A percentile compares a stretch with the other conserved stretches of the same genome.
These are phyloP conservation scores for Dendroctonus ponderosae DNA, from an alignment of 1,140 invertebrate genomes.

Conservation along the genomic window DNA sequence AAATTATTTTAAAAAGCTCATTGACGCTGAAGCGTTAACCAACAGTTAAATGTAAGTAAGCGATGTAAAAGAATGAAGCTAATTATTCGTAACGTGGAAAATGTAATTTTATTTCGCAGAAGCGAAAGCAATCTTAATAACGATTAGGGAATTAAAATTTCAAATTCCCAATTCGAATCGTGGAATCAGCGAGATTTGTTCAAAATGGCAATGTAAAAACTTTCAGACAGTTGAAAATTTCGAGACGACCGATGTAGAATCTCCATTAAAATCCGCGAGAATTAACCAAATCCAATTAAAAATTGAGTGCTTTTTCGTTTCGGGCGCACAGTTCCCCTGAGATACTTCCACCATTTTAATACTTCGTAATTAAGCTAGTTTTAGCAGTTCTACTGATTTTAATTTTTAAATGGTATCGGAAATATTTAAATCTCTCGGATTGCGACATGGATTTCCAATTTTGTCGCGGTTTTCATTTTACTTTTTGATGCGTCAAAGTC, in stretches of 20 bases:
- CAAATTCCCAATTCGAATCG: conserved; percentile 22
- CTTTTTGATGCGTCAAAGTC: no score
- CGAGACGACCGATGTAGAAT: conserved; percentile 49
- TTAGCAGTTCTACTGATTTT: conserved; percentile 11
- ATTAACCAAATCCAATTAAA: conserved; percentile 54
- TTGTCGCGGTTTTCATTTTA: no score
- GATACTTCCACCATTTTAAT: conserved; percentile 25
- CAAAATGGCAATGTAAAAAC: conserved; percentile 22
- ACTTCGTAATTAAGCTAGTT: conserved; percentile 29
- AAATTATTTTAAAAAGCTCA: no score
- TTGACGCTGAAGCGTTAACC: background rate
- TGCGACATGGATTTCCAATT: background rate
- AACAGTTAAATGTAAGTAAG: no score
- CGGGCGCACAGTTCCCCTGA: conserved; percentile 6
- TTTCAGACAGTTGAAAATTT: conserved; percentile 36
- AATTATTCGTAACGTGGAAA: background rate
- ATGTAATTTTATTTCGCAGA: background rate
- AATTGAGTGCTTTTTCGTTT: conserved; percentile 54
- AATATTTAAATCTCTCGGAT: conserved; percentile 8
- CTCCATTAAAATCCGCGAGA: conserved; percentile 52
- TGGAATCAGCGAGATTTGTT: conserved; percentile 10
- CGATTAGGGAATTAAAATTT: conserved; percentile 27
- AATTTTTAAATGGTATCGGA: conserved; percentile 23
- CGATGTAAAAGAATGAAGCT: background rate
- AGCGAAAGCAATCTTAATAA: conserved; percentile 11